Conservation (phyloP, 1,140 invertebrate species). For the Nylanderia fulva region DNA sequence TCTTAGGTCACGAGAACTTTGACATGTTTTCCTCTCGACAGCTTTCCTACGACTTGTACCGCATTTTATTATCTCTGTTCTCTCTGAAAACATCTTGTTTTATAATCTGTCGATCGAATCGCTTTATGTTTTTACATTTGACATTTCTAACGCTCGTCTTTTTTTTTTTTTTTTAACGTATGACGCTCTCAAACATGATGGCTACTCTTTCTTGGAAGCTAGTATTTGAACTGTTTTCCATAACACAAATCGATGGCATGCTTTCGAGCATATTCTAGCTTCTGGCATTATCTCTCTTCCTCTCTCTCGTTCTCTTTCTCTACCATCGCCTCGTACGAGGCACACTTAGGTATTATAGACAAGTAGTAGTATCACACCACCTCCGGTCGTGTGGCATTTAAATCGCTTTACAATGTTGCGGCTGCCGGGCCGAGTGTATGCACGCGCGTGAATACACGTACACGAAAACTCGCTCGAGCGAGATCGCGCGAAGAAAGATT, state of each 20-base stretch:
- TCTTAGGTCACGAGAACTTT: no score
- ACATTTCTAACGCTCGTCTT: slow-evolving; percentile 8
- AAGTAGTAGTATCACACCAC: slow-evolving; percentile 62
- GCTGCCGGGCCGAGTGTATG: slow-evolving; percentile 18
- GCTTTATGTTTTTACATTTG: background rate
- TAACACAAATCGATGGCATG: slow-evolving; percentile 43
- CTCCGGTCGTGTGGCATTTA: slow-evolving; percentile 69
- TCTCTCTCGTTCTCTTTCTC: background rate
- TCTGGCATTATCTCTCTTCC: background rate
- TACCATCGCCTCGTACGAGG: slow-evolving; percentile 33
- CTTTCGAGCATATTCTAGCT: slow-evolving; percentile 43
- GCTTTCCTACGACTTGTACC: background rate
- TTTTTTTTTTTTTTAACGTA: no score
- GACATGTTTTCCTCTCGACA: no score
- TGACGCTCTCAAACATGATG: background rate
- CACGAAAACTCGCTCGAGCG: slow-evolving; percentile 21
- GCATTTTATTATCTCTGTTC: background rate
- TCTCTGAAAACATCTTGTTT: background rate
- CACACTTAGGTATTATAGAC: slow-evolving; percentile 45
- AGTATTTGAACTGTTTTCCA: slow-evolving; percentile 19
- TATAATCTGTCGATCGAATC: background rate
- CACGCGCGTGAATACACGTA: slow-evolving; percentile 31
- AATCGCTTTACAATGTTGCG: slow-evolving; percentile 70
- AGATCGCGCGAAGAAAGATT: slow-evolving; percentile 35
- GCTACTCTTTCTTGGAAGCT: background rate